These are phyloP conservation scores for Sarcoramphus papa DNA, from an alignment of 2,797 vertebrate genomes.

Conservation along the genomic window DNA sequence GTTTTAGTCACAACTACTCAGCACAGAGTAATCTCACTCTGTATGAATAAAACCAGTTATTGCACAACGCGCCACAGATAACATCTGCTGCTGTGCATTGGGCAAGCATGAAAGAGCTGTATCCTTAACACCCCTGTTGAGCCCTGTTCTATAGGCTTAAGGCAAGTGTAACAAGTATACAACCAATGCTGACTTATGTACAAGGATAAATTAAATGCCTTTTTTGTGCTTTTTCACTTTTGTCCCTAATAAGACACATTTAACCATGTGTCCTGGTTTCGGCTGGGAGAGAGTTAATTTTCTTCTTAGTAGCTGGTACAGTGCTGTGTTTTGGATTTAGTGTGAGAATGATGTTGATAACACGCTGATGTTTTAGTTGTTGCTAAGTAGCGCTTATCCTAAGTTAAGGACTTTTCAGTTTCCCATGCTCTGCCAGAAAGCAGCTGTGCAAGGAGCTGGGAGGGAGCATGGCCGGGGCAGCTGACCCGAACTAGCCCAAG, in stretches of 20 bases:
- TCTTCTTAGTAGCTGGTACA: too few species aligned
- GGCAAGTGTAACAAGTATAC: accelerated
- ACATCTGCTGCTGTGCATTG: not conserved
- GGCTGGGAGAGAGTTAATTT: too few species aligned
- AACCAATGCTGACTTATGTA: not conserved
- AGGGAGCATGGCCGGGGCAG: too few species aligned
- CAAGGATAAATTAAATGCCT: not conserved
- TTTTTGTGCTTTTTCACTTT: not conserved
- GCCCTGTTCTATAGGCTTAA: not conserved
- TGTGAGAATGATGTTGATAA: too few species aligned
- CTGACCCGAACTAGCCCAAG: too few species aligned
- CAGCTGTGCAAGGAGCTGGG: too few species aligned
- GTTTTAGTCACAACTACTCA: not conserved
- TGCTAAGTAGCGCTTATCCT: too few species aligned
- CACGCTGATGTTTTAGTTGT: too few species aligned
- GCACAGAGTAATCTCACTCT: not conserved
- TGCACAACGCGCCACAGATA: not conserved
- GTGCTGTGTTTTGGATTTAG: too few species aligned
- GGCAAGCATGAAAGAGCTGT: not conserved
- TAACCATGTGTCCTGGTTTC: not conserved
- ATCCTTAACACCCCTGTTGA: not conserved
- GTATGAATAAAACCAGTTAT: not conserved
- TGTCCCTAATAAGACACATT: not conserved
- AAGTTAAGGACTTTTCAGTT: too few species aligned
- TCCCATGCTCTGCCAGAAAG: too few species aligned